These are phyloP conservation scores for Apamea sordens DNA, from an alignment of 2,888 invertebrate genomes.

Conservation along the genomic window DNA sequence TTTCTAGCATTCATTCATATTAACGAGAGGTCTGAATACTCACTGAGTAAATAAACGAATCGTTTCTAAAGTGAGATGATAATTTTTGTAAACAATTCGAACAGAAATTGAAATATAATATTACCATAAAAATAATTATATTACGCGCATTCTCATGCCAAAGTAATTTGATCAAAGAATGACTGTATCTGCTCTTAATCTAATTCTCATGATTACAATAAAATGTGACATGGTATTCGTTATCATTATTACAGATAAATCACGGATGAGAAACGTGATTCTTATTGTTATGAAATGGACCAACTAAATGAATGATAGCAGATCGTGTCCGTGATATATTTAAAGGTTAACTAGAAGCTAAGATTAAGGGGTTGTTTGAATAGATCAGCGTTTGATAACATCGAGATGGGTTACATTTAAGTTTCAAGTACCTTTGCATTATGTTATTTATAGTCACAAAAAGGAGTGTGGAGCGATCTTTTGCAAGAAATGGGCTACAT, in stretches of 20 bases:
- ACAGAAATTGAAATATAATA: not conserved
- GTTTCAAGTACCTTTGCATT: conserved; percentile 18
- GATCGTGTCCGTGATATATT: conserved; percentile 43
- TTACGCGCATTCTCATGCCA: not conserved
- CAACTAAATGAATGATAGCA: conserved; percentile 36
- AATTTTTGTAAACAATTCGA: not conserved
- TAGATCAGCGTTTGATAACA: conserved; percentile 20
- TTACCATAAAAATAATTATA: not conserved
- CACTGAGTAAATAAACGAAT: not conserved
- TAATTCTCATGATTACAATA: conserved; percentile 27
- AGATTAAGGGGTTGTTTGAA: conserved; percentile 42
- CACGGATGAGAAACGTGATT: conserved; percentile 60
- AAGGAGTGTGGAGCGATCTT: conserved; percentile 2
- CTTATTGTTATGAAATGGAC: conserved; percentile 42
- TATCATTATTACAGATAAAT: conserved; percentile 50
- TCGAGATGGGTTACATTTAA: conserved; percentile 13
- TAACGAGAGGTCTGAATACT: conserved; percentile 1
- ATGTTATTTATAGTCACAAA: not conserved
- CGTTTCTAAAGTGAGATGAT: conserved; percentile 6
- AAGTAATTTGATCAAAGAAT: conserved; percentile 26
- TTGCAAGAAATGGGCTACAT: conserved; percentile 5
- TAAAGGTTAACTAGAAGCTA: conserved; percentile 44
- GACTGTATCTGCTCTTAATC: conserved; percentile 12
- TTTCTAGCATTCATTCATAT: not conserved
- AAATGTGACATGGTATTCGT: conserved; percentile 21